Conservation (phyloP, 2,888 invertebrate species). For the Cheilosia grossa region DNA sequence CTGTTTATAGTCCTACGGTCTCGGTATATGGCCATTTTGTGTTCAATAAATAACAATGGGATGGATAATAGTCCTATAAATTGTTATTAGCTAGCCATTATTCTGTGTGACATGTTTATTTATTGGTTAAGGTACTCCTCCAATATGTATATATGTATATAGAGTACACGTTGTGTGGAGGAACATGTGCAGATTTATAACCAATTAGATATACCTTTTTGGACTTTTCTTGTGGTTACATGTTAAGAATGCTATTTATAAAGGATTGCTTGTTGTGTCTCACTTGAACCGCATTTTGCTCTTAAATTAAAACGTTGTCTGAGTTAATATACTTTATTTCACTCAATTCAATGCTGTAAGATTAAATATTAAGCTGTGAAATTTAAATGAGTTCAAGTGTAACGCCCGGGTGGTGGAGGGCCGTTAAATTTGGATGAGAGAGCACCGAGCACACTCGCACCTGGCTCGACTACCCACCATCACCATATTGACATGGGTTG, state of each 20-base stretch:
- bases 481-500: no score
- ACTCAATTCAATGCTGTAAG: no score
- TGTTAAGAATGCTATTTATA: neutral
- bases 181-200: conserved; percentile 65
- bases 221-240: conserved; percentile 22
- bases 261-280: neutral
- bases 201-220: conserved; percentile 58
- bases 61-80: conserved; percentile 73
- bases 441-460: no score
- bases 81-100: conserved; percentile 74
- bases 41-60: conserved; percentile 68
- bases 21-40: conserved; percentile 58
- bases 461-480: no score
- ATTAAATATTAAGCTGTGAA: no score
- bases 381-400: no score
- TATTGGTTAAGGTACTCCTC: conserved; percentile 59
- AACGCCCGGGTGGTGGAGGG: no score
- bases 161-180: conserved; percentile 7
- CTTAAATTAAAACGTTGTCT: neutral
- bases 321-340: no score
- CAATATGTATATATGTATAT: conserved; percentile 24
- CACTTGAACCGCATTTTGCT: neutral
- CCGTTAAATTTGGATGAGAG: no score
- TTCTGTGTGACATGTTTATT: conserved; percentile 70
- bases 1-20: conserved; percentile 43